phyloP scores from a whole-genome alignment of 2,888 invertebrate genomes.

The Pandemis corylana region DNA sequence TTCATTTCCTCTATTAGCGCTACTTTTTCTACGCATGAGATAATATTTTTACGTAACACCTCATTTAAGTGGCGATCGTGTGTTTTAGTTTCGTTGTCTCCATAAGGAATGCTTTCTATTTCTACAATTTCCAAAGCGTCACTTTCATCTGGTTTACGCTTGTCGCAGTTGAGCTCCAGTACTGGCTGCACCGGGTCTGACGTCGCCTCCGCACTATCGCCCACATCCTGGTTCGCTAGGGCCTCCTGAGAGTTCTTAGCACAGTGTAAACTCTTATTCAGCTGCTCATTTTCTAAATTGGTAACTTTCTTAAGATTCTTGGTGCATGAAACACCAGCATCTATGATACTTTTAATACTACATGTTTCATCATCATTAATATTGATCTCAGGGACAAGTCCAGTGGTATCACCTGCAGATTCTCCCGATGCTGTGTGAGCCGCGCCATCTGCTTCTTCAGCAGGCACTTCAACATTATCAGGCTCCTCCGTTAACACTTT shows the following conservation, averaged over 20 bases:
- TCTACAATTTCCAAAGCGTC: constrained; percentile 56
- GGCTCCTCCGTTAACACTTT: constrained; percentile 78
- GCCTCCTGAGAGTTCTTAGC: constrained; percentile 57
- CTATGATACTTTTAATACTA: constrained; percentile 59
- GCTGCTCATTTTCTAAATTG: constrained; percentile 78
- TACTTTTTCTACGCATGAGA: constrained; percentile 78
- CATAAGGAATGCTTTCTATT: constrained; percentile 53
- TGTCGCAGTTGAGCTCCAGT: constrained; percentile 34
- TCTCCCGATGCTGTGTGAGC: constrained; percentile 45
- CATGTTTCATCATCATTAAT: constrained; percentile 54
- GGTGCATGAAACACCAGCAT: constrained; percentile 53
- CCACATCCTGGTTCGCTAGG: constrained; percentile 50
- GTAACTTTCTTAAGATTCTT: constrained; percentile 76
- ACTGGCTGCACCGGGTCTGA: constrained; percentile 43
- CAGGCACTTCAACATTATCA: constrained; percentile 71
- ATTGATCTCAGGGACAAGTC: constrained; percentile 46
- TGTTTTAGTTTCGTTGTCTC: constrained; percentile 54
- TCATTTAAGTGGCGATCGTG: constrained; percentile 71
- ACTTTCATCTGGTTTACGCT: constrained; percentile 34
- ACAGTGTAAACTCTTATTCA: constrained; percentile 71
- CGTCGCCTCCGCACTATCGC: constrained; percentile 46
- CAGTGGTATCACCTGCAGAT: constrained; percentile 45
- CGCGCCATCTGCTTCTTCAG: constrained; percentile 56
- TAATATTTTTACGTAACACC: constrained; percentile 72
- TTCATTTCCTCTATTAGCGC: constrained; percentile 77